Evolutionary conservation across 2,888 invertebrate species (phyloP).

Genomic region (Drosophila borborema): DNA sequence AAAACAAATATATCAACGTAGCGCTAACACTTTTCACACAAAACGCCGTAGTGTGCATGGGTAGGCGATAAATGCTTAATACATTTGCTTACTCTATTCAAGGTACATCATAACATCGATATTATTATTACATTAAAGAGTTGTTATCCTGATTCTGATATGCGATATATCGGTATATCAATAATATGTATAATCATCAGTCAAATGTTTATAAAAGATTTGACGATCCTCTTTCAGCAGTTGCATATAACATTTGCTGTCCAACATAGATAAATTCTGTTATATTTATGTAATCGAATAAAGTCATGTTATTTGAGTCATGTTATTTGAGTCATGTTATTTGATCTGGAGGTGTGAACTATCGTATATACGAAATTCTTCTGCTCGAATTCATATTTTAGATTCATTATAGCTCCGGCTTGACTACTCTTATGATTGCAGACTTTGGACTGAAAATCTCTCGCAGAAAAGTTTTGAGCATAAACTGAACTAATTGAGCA

Average conservation of each 20-base stretch:
- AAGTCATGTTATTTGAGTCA: not conserved
- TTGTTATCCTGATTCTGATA: too few relatives aligned
- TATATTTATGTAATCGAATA: too few relatives aligned
- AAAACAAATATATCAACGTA: slow-evolving; percentile 21
- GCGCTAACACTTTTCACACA: slow-evolving; percentile 34
- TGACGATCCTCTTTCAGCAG: not conserved
- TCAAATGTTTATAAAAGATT: too few relatives aligned
- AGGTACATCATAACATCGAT: not conserved
- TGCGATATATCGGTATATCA: too few relatives aligned
- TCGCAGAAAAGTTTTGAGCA: not conserved
- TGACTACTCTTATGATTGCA: not conserved
- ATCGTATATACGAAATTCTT: too few relatives aligned
- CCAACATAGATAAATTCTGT: not conserved
- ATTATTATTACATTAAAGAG: not conserved
- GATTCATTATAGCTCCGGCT: too few relatives aligned
- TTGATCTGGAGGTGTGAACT: not conserved
- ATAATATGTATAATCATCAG: too few relatives aligned
- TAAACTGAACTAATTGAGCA: not conserved
- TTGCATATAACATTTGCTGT: too few relatives aligned
- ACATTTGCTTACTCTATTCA: not conserved
- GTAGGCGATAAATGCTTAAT: not conserved
- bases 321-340: too few relatives aligned
- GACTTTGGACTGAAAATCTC: not conserved
- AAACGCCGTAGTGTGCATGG: slow-evolving; percentile 27
- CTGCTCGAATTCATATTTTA: too few relatives aligned